phyloP scores from a whole-genome alignment of 2,888 invertebrate species.

The Lordiphosa fenestrarum region DNA sequence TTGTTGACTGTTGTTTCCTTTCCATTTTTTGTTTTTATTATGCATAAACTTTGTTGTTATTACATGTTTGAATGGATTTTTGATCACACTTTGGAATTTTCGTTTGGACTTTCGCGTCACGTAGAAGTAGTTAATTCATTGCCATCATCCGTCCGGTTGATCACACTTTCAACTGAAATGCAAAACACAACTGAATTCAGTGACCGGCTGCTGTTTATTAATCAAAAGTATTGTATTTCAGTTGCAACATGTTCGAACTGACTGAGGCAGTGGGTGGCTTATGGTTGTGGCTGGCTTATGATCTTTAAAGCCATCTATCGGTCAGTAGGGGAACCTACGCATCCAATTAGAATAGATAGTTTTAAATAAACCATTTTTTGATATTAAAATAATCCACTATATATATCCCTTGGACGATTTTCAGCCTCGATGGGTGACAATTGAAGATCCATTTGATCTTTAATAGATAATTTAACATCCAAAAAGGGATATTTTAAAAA shows the following conservation, averaged over 20 bases:
- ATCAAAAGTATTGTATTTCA: constrained; percentile 11
- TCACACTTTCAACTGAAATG: constrained; percentile 31
- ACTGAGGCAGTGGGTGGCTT: background rate
- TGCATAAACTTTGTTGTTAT: constrained; percentile 9
- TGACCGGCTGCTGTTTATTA: constrained; percentile 28
- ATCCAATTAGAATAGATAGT: too few relatives aligned
- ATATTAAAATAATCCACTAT: too few relatives aligned
- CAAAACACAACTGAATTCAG: constrained; percentile 43
- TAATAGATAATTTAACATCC: too few relatives aligned
- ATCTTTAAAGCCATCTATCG: too few relatives aligned
- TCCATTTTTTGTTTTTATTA: constrained; percentile 4
- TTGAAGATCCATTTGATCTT: too few relatives aligned
- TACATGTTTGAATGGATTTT: constrained; percentile 9
- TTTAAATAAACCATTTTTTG: too few relatives aligned
- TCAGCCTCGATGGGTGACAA: too few relatives aligned
- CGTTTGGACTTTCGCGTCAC: constrained; percentile 26
- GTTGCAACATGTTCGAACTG: constrained; percentile 39
- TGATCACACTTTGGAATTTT: constrained; percentile 12
- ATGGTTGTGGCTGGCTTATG: too few relatives aligned
- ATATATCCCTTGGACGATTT: too few relatives aligned
- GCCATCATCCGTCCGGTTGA: constrained; percentile 6
- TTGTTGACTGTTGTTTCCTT: constrained; percentile 5
- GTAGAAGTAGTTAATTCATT: background rate
- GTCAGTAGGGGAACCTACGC: too few relatives aligned
- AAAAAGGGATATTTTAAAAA: too few relatives aligned